A percentile compares a stretch with the other conserved stretches of the same genome.
Evolutionary conservation across 1,140 invertebrate genomes (phyloP).

Genomic region (Drosophila parabipectinata): DNA sequence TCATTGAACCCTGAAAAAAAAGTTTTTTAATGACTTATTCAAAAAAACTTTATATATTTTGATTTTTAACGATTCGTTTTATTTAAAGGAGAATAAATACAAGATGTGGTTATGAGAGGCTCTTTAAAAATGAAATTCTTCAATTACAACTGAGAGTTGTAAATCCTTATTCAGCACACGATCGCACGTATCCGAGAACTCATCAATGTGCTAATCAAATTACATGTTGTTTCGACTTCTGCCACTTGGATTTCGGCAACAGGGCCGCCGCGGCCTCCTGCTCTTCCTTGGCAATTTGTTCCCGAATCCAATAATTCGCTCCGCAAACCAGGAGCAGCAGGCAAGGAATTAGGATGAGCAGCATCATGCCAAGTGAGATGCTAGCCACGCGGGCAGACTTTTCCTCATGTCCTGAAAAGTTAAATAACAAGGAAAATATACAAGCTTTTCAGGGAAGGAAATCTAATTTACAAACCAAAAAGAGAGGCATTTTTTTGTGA

Average conservation of each 20-base stretch:
- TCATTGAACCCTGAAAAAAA: constrained; percentile 70
- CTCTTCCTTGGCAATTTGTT: constrained; percentile 73
- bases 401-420: constrained; percentile 89
- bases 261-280: constrained; percentile 62
- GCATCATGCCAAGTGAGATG: constrained; percentile 90
- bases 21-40: no score
- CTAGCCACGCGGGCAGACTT: constrained; percentile 90
- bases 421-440: constrained; percentile 29
- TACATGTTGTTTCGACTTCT: constrained; percentile 46
- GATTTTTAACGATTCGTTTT: neutral
- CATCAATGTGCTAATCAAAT: constrained; percentile 59
- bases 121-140: constrained; percentile 26
- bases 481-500: neutral
- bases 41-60: neutral
- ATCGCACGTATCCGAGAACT: constrained; percentile 38
- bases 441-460: neutral
- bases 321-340: constrained; percentile 89
- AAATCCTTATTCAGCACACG: constrained; percentile 28
- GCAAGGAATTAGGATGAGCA: constrained; percentile 90
- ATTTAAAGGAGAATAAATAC: constrained; percentile 30
- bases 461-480: neutral
- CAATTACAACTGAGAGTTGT: constrained; percentile 18
- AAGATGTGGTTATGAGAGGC: constrained; percentile 1
- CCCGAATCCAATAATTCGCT: constrained; percentile 83
- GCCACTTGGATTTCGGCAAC: constrained; percentile 58